Base-by-base conservation (phyloP, 2,113 vertebrate genomes). In the Hippocampus mohnikei region DNA sequence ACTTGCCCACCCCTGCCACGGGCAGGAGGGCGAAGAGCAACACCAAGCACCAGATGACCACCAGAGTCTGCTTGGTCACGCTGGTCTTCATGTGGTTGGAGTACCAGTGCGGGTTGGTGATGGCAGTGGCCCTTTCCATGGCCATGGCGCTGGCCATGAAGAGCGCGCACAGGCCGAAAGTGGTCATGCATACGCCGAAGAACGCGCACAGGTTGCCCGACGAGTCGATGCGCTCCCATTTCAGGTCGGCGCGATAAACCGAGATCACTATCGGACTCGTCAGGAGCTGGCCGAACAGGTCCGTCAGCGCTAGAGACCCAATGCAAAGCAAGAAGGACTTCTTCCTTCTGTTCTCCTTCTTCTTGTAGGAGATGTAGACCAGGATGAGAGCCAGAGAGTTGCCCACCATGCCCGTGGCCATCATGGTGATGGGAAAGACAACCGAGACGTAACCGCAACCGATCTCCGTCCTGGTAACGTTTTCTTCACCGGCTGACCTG, bases 81-180 rank as follows among this genome's bases (percentile, higher is more conserved):
- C 88, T 85, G 2, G 94, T 94, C 83, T 92, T 94, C 94, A 98
- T 94, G 91, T 95, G 92, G 86, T 92, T 94, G 2, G 94, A 92
- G 76, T 98, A 99, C 95, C 95, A 97, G 87, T 97, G 96, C 0
- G 97, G 97, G 1, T 93, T 91, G 0, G 94, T 94, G 82, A 96
- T 96, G 81, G 96, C 96, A 87, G 95, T 84, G 2, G 94, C 91
- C 70, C 97, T 86, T 78, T 98, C 97, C 11, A 94, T 89, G 0
- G 97, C 97, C 97, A 99, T 98, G 69, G 94, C 94, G 50, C 95
- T 95, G 80, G 96, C 95, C 50, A 96, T 87, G 75, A 98, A 93
- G 42, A 98, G 95, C 5, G 97, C 94, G 76, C 94, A 97, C 27
- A 99, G 92, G 0, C 97, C 97, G 15, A 97, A 98, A 29, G 93